A percentile compares a stretch with the other conserved stretches of the same genome.
These are phyloP conservation scores for Eubasilissa splendida DNA, from an alignment of 2,888 invertebrate genomes.

Conservation along the genomic window DNA sequence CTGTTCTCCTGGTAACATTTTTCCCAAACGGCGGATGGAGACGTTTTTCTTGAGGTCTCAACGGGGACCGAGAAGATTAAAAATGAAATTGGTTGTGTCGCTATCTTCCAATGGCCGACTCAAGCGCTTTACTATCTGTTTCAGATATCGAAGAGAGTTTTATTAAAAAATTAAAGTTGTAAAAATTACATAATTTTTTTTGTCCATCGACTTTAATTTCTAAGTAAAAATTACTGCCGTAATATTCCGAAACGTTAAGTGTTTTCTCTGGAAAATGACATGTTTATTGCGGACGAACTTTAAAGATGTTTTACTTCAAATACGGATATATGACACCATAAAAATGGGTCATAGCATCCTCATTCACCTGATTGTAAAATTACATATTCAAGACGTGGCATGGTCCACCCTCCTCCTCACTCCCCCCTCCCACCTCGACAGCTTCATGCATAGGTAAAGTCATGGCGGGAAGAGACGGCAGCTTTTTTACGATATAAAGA, in stretches of 20 bases:
- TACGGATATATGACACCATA: slow-evolving; percentile 40
- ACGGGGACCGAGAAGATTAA: slow-evolving; percentile 54
- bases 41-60: slow-evolving; percentile 44
- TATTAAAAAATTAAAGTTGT: too few species aligned
- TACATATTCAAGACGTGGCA: slow-evolving; percentile 57
- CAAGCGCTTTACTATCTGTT: too few species aligned
- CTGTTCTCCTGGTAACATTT: slow-evolving; percentile 41
- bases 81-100: slow-evolving; percentile 57
- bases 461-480: slow-evolving; percentile 27
- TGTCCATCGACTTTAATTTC: too few species aligned
- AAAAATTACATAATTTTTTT: too few species aligned
- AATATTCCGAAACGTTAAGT: too few species aligned
- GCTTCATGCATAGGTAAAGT: slow-evolving; percentile 54
- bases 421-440: slow-evolving; percentile 1
- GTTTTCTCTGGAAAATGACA: too few species aligned
- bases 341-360: slow-evolving; percentile 57
- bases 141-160: too few species aligned
- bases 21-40: slow-evolving; percentile 43
- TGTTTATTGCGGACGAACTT: slow-evolving; percentile 8
- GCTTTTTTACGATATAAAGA: slow-evolving; percentile 54
- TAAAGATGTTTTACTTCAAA: slow-evolving; percentile 38
- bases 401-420: slow-evolving; percentile 5
- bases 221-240: too few species aligned
- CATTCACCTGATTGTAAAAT: slow-evolving; percentile 58
- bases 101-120: slow-evolving; percentile 31